phyloP scores from a whole-genome alignment of 2,797 vertebrate species.

The Echeneis naucrates region DNA sequence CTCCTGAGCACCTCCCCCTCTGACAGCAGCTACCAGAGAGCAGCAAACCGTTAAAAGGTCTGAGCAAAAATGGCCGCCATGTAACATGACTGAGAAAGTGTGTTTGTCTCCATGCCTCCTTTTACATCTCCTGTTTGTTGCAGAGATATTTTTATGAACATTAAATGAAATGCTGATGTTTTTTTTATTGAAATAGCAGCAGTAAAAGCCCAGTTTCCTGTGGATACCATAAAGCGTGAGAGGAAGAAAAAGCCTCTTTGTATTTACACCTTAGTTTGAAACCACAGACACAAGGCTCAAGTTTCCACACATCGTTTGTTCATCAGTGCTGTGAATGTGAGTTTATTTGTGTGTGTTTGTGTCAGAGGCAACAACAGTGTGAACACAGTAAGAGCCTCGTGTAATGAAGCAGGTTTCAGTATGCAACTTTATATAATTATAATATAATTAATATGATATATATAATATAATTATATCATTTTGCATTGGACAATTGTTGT shows the following conservation, averaged over 20 bases:
- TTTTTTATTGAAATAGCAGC: too few relatives aligned
- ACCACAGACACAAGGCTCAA: slow-evolving; percentile 1
- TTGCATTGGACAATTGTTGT: too few relatives aligned
- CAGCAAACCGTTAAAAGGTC: neutral
- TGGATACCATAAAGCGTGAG: neutral
- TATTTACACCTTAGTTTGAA: slow-evolving; percentile 26
- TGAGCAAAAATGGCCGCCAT: neutral
- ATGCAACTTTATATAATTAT: too few relatives aligned
- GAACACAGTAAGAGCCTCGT: too few relatives aligned
- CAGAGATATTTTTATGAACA: neutral
- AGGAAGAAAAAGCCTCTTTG: slow-evolving; percentile 10
- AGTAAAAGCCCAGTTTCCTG: neutral
- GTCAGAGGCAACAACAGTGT: neutral
- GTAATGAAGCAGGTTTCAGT: too few relatives aligned
- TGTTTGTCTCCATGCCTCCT: too few relatives aligned
- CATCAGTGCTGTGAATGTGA: neutral
- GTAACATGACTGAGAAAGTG: neutral
- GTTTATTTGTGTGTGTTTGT: neutral
- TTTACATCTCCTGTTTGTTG: neutral
- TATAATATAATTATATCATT: too few relatives aligned
- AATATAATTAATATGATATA: too few relatives aligned
- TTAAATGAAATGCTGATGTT: neutral
- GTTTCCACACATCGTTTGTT: slow-evolving; percentile 29
- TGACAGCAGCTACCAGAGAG: neutral
- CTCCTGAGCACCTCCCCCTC: neutral